Percentiles rank a stretch among this genome's conserved stretches.
Conservation (phyloP, 2,113 vertebrate genomes). For the Phoxinus phoxinus region DNA sequence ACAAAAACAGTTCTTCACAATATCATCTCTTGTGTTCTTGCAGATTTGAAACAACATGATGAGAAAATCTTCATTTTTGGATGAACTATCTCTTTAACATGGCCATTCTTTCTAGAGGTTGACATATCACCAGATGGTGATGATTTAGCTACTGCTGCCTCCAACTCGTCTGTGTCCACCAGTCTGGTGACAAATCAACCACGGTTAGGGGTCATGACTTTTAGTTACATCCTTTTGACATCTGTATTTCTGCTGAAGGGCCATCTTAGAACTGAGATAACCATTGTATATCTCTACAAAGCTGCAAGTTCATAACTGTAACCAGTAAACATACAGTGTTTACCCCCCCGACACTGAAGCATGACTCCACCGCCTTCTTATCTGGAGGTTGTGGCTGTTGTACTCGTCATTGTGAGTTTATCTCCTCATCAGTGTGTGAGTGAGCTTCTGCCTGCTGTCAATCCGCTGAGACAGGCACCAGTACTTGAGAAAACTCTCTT, state of each 20-base stretch:
- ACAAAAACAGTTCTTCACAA: background rate
- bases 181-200: background rate
- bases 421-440: slow-evolving; percentile 47
- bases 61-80: background rate
- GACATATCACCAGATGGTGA: slow-evolving; percentile 23
- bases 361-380: slow-evolving; percentile 33
- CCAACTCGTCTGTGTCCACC: slow-evolving; percentile 2
- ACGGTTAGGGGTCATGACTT: slow-evolving; percentile 11
- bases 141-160: slow-evolving; percentile 35
- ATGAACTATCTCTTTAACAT: background rate
- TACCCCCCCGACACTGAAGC: background rate
- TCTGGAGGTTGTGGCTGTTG: slow-evolving; percentile 25
- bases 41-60: background rate
- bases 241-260: background rate
- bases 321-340: slow-evolving; percentile 14
- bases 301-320: background rate
- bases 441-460: slow-evolving; percentile 41
- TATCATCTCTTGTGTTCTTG: background rate
- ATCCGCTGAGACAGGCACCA: background rate
- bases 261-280: slow-evolving; percentile 23
- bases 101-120: background rate
- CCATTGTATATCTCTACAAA: slow-evolving; percentile 4
- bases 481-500: slow-evolving; percentile 12
- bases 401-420: slow-evolving; percentile 36
- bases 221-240: background rate